A percentile compares a stretch with the other conserved stretches of the same genome.
Evolutionary conservation across 2,113 vertebrate species (phyloP).

Genomic region (Chlamydotis undulata): DNA sequence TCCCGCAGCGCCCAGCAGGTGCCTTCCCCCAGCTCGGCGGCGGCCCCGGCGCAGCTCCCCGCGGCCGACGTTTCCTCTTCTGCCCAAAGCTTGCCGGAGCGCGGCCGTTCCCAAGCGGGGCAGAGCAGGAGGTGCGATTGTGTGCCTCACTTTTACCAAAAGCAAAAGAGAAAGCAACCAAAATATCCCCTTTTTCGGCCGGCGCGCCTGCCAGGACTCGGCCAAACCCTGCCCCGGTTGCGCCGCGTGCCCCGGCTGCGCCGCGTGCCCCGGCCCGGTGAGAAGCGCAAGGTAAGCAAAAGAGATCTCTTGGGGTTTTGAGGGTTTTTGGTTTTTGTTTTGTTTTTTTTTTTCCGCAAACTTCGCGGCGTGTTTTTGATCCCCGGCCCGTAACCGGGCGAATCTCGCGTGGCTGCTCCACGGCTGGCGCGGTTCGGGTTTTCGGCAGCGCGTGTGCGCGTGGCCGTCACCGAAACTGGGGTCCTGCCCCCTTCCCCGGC

Average conservation of each 20-base stretch:
- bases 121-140: fast-evolving
- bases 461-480: fast-evolving
- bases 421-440: background rate
- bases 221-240: background rate
- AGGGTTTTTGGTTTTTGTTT: too few relatives aligned
- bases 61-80: background rate
- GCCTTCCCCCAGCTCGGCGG: background rate
- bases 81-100: fast-evolving
- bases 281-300: conserved; percentile 3
- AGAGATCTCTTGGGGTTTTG: background rate
- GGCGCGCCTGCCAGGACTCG: fast-evolving
- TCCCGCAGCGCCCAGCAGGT: background rate
- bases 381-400: fast-evolving
- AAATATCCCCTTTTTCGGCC: background rate
- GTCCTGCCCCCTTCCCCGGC: background rate
- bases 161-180: conserved; percentile 50
- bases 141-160: background rate
- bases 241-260: fast-evolving
- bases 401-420: background rate
- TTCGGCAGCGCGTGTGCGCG: fast-evolving
- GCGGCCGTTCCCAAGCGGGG: background rate
- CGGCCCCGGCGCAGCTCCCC: background rate
- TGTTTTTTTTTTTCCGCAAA: background rate
- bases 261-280: background rate
- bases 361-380: fast-evolving